These are phyloP conservation scores for Dendrocincla tyrannina DNA, from an alignment of 2,797 vertebrate species.

Conservation along the genomic window DNA sequence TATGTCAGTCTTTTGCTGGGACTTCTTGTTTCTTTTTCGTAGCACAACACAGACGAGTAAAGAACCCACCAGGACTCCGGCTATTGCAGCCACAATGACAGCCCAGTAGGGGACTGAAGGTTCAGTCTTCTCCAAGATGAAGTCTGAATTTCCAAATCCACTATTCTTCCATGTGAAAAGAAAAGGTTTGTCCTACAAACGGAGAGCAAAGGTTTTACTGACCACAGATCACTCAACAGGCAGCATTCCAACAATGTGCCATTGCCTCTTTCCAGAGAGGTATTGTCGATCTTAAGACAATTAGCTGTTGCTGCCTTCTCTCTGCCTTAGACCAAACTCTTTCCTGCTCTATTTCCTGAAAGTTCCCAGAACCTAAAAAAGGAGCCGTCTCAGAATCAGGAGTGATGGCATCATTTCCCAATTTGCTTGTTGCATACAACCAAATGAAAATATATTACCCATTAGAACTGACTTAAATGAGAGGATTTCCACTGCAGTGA, in stretches of 20 bases:
- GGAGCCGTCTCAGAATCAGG: neutral
- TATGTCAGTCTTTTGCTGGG: neutral
- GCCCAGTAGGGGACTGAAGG: conserved; percentile 78
- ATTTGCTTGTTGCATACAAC: neutral
- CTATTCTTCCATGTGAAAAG: conserved; percentile 86
- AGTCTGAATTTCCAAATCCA: neutral
- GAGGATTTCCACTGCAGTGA: neutral
- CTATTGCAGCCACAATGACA: conserved; percentile 74
- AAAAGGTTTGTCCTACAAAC: conserved; percentile 85
- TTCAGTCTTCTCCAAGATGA: neutral
- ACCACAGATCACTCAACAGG: neutral
- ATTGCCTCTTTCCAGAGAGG: neutral
- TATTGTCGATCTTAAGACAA: neutral
- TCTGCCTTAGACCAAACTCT: neutral
- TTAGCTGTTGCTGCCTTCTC: neutral
- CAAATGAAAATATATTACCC: neutral
- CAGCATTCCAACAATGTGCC: neutral
- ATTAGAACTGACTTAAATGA: neutral
- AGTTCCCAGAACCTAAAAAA: neutral
- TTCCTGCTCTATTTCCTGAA: neutral
- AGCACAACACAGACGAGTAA: conserved; percentile 66
- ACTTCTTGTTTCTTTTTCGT: conserved; percentile 49
- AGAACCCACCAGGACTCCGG: conserved; percentile 76
- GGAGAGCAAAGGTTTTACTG: conserved; percentile 11
- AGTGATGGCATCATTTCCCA: neutral